Base-by-base conservation (phyloP, 2,888 invertebrate genomes). In the Hartigia nigra region DNA sequence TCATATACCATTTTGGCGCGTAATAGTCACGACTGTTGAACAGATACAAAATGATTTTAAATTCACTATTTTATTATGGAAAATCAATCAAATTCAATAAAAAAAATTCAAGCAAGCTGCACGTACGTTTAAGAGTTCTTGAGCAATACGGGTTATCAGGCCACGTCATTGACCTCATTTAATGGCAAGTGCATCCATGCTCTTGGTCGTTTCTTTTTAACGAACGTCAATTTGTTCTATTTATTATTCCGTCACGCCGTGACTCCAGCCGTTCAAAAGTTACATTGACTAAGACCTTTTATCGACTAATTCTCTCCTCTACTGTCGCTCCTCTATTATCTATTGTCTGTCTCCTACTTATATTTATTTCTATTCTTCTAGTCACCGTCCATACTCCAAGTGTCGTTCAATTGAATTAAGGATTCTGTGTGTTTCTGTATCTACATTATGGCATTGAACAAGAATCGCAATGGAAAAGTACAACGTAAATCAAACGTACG, bases 151-250 rank as follows among this genome's bases (percentile, higher is more conserved):
- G 72, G 72, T 72, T 34, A 72, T 1, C 14, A 31, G 72, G 32
- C 4, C 72, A 34, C 72, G 72, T 34, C 14, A 72, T 72, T 72
- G 72, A 34, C 72, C 72, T 72, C 31, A 72, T 72, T 72, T 31
- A 72, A 72, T 32, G 31, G 69, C 69, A 72, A 23, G 31, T 72
- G 72, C 72, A 34, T 34, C 72, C 72, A 31, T 72, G 31, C 72
- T 34, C 31, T 72, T 23, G 23, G 55, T 55, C 55, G 23, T 9
- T 55, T 55, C 55, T 5, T 12, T 31, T 34, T 34, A 72, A 72
- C 32, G 72, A 72, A 31, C 31, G 12, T 72, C 72, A 72, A 72
- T 72, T 12, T 72, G 72, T 35, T 35, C 12, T 55, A n/a, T 14
- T 72, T 35, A 70, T 76, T 55, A 23, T 55, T 55, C 55, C 9